phyloP scores from a whole-genome alignment of 1,140 invertebrate species.

The Stegodyphus dumicola region DNA sequence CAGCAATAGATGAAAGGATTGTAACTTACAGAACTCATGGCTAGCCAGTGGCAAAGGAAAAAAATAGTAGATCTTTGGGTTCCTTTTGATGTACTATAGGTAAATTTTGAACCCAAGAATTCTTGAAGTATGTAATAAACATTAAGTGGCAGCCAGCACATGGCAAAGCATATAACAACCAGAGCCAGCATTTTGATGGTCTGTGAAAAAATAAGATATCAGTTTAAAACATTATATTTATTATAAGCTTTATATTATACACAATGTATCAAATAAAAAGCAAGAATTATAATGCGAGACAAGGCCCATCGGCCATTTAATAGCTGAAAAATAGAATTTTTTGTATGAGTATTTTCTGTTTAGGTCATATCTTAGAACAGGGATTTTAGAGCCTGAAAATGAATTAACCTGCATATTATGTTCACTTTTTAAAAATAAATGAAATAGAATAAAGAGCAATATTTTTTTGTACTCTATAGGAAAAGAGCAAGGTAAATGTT shows the following conservation, averaged over 20 bases:
- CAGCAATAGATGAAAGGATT: slow-evolving; percentile 74
- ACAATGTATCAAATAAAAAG: neutral
- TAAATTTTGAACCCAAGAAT: slow-evolving; percentile 47
- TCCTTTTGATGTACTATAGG: slow-evolving; percentile 48
- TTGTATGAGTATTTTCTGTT: no score
- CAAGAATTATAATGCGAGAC: neutral
- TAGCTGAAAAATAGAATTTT: no score
- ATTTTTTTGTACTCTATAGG: no score
- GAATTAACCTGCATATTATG: no score
- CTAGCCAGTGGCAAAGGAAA: slow-evolving; percentile 83
- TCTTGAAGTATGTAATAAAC: slow-evolving; percentile 65
- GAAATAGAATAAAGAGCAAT: no score
- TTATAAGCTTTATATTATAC: neutral
- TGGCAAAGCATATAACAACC: slow-evolving; percentile 69
- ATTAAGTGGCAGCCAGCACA: slow-evolving; percentile 71
- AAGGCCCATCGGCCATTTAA: neutral
- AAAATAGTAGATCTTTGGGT: slow-evolving; percentile 71
- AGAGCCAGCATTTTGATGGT: slow-evolving; percentile 72
- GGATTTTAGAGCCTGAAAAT: no score
- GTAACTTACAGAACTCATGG: slow-evolving; percentile 79
- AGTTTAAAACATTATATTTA: no score
- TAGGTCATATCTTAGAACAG: no score
- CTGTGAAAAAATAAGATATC: slow-evolving; percentile 60
- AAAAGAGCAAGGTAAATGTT: no score
- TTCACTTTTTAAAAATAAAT: no score